Percentiles rank a stretch among this genome's conserved stretches.
These are phyloP conservation scores for Smithornis capensis DNA, from an alignment of 2,113 vertebrate species.

Conservation along the genomic window DNA sequence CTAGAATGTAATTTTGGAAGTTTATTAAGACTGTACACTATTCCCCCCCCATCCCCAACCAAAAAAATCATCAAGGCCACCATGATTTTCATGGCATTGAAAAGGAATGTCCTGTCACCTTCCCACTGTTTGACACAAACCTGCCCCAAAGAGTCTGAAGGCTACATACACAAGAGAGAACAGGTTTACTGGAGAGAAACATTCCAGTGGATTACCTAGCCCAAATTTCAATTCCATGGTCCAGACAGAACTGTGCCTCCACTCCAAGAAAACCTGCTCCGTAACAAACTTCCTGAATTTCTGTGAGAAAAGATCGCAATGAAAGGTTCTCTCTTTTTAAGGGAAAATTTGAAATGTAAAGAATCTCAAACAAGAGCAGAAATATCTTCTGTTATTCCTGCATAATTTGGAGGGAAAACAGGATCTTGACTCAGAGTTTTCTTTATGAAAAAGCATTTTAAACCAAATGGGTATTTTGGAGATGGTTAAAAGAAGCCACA, in stretches of 20 bases:
- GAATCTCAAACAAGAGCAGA: background rate
- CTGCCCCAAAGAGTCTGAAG: background rate
- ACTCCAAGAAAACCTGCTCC: background rate
- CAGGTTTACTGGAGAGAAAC: background rate
- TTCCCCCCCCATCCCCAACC: accelerated
- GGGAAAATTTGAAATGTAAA: background rate
- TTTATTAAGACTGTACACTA: background rate
- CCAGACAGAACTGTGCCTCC: background rate
- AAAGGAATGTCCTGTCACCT: background rate
- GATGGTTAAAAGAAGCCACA: background rate
- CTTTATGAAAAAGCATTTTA: background rate
- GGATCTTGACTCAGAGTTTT: background rate
- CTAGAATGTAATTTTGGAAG: background rate
- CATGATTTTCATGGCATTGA: background rate
- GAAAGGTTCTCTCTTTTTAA: background rate
- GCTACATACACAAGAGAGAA: accelerated
- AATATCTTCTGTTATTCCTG: background rate
- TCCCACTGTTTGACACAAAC: background rate
- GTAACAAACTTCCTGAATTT: background rate
- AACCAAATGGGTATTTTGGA: background rate
- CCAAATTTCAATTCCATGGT: background rate
- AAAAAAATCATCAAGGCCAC: background rate
- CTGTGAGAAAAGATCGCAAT: background rate
- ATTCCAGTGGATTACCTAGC: background rate
- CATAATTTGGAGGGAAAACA: background rate